Base-by-base conservation (phyloP, 37 sponge, comb jelly and placozoan genomes). In the Sycon ciliatum region DNA sequence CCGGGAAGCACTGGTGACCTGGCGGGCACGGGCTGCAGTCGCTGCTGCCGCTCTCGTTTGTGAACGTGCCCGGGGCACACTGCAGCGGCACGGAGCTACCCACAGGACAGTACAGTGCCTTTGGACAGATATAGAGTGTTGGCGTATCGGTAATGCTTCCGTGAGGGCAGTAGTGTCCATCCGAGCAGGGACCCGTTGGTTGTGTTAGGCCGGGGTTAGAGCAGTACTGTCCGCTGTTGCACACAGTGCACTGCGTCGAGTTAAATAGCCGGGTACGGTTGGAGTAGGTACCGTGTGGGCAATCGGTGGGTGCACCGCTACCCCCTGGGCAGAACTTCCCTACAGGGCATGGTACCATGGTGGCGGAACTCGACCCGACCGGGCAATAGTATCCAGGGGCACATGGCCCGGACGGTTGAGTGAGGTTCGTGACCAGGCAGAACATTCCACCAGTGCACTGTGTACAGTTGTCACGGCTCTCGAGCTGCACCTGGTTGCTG, bases 171-270 rank as follows among this genome's bases (percentile, higher is more conserved):
- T 60, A 60, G 63, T 76, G 18, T 38, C 78, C 78, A 56, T 38
- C 71, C 4, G 74, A 7, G 38, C 78, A 77, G 31, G 74, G 72
- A 24, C 13, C 57, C 36, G 69, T 67, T 27, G 66, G 64, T 13
- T 16, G 65, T 16, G 34, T 65, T 31, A 34, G 29, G 9, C 78
- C 78, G 3, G 36, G 38, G 2, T 53, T 36, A 71, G 71, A 11
- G 39, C 78, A 77, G 60, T 54, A 77, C 36, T 40, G 74, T 3
- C 78, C 78, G 3, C 72, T 72, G 16, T 38, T 70, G 36, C 78
- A 77, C 57, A 18, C 4, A 32, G 20, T 28, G 30, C 78, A 77
- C n/a, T 32, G n/a, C 3, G 13, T 26, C 57, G 20, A 23, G 42
- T 13, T 36, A 24, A 22, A 34, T 20, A 35, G 36, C 4, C 71